phyloP scores from a whole-genome alignment of 2,888 invertebrate species.

The Linyphia triangularis region DNA sequence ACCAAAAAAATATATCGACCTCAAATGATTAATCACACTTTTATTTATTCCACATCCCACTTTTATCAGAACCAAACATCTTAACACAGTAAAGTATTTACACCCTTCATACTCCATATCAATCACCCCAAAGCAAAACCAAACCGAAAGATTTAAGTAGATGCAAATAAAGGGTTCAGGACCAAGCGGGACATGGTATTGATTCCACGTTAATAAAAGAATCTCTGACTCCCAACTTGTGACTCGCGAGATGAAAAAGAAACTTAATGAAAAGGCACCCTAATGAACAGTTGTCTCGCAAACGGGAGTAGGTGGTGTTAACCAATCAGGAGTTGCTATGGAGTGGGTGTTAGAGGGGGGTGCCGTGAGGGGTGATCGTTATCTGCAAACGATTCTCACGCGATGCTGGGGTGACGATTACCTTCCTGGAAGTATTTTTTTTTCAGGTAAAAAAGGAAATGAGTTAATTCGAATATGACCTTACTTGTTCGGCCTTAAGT shows the following conservation, averaged over 20 bases:
- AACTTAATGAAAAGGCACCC: background rate
- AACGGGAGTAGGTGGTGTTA: background rate
- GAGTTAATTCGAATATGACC: background rate
- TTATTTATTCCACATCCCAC: too few species aligned
- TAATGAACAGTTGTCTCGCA: constrained; percentile 3
- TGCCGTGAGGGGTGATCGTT: background rate
- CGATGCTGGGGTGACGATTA: background rate
- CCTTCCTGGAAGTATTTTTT: background rate
- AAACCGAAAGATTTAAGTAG: background rate
- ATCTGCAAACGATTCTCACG: background rate
- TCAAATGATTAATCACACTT: too few species aligned
- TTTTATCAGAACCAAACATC: too few species aligned
- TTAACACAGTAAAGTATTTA: too few species aligned
- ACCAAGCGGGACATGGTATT: background rate
- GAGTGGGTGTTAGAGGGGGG: background rate
- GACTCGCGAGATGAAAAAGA: background rate
- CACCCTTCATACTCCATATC: too few species aligned
- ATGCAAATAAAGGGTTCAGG: background rate
- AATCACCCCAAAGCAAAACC: too few species aligned
- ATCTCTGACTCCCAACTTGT: background rate
- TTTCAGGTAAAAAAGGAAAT: background rate
- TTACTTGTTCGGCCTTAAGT: background rate
- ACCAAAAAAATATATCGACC: too few species aligned
- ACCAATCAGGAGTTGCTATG: background rate
- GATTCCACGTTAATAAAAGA: background rate